phyloP scores from a whole-genome alignment of 2,888 invertebrate genomes.

The Achlya flavicornis region DNA sequence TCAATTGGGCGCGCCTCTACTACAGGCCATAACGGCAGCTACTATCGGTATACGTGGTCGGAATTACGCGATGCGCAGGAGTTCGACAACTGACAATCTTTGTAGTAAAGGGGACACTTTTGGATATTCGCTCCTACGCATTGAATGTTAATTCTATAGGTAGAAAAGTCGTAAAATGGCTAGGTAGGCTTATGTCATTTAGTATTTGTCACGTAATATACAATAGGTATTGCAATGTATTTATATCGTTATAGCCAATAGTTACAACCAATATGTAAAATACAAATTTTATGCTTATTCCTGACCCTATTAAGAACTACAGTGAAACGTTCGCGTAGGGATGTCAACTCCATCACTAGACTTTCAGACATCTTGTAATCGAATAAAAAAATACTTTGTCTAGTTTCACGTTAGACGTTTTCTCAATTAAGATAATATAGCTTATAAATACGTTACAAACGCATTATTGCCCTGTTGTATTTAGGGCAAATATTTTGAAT shows the following conservation, averaged over 20 bases:
- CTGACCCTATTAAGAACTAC: no score
- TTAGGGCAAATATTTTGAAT: conserved; percentile 5
- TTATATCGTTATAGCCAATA: no score
- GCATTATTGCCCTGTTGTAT: background rate
- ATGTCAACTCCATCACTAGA: no score
- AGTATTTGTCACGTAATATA: background rate
- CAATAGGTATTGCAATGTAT: background rate
- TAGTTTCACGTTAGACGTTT: background rate
- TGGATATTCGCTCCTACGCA: conserved; percentile 2
- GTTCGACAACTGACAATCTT: conserved; percentile 23
- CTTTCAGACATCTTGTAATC: no score
- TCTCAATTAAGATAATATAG: background rate
- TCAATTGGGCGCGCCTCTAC: conserved; percentile 59
- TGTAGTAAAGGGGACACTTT: conserved; percentile 16
- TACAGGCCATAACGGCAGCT: conserved; percentile 59
- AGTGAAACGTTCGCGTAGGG: no score
- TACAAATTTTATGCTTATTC: no score
- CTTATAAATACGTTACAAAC: background rate
- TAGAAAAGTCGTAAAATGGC: conserved; percentile 8
- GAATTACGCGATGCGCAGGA: conserved; percentile 42
- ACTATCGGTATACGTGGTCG: conserved; percentile 56
- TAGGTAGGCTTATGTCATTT: background rate
- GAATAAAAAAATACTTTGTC: no score
- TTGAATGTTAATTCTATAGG: background rate
- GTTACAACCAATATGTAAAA: no score